These are phyloP conservation scores for Austrofundulus limnaeus DNA, from an alignment of 2,113 vertebrate species.

Conservation along the genomic window DNA sequence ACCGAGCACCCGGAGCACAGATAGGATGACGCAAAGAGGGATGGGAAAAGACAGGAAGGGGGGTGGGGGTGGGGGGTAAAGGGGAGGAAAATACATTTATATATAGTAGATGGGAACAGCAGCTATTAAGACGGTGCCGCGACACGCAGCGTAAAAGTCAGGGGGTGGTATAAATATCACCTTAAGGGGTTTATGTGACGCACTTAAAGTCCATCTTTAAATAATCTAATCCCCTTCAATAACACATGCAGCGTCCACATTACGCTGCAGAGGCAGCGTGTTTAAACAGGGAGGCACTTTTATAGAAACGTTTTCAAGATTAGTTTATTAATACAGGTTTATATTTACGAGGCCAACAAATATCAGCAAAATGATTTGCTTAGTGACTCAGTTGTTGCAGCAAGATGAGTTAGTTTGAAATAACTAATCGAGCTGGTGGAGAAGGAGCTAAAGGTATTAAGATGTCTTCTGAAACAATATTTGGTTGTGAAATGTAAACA, in stretches of 20 bases:
- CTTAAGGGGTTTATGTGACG: constrained; percentile 59
- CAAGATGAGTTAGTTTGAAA: not conserved
- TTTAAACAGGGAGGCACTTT: too few species aligned
- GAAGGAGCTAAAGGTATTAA: not conserved
- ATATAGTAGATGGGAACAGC: constrained; percentile 47
- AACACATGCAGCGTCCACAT: constrained; percentile 9
- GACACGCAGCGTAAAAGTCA: constrained; percentile 29
- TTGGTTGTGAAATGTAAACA: constrained; percentile 31
- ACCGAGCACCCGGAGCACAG: constrained; percentile 44
- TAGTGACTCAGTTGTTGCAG: not conserved
- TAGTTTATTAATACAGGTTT: too few species aligned
- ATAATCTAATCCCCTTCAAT: constrained; percentile 48
- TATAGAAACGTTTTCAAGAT: too few species aligned
- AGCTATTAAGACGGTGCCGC: constrained; percentile 27
- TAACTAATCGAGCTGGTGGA: not conserved
- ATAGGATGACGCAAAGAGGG: constrained; percentile 57
- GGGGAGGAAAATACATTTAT: constrained; percentile 34
- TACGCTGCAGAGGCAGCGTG: too few species aligned
- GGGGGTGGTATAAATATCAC: constrained; percentile 57
- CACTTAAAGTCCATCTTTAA: constrained; percentile 42
- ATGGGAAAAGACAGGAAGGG: constrained; percentile 24
- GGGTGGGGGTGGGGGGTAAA: constrained; percentile 46
- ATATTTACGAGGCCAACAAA: too few species aligned
- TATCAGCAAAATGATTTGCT: not conserved
- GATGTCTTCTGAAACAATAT: constrained; percentile 11